Base-by-base conservation (phyloP, 2,888 invertebrate genomes). In the Chymomyza caudatula region DNA sequence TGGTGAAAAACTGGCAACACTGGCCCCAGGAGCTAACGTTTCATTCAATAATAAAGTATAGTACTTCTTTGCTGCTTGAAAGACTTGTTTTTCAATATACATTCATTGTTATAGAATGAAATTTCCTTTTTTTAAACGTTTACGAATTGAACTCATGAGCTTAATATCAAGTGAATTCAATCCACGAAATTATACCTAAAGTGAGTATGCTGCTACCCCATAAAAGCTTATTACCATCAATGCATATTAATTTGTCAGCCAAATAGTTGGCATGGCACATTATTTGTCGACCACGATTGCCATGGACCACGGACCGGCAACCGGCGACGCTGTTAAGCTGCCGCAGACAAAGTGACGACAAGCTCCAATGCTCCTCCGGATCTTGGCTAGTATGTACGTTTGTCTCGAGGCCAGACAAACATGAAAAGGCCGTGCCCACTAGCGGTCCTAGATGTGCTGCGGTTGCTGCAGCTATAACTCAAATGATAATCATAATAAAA, bases 401-500 rank as follows among this genome's bases (percentile, higher is more conserved):
- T 17, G 44, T 47, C 44, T 47, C 19, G 74, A 67, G 67, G 64
- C 74, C 83, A 83, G 80, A 79, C 77, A 70, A 71, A 63, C 73
- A 69, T 67, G 69, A 67, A 82, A 71, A 70, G 60, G n/a, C 60
- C 56, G 42, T 29, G 17, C 43, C 47, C 54, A 51, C 44, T 51
- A 51, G 20, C 51, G 51, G 51, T 20, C 13, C 1, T 20, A 17
- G 51, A 20, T 51, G 47, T 58, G 64, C 74, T 78, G 81, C 76
- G 55, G 55, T 44, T 44, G 47, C 81, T 74, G 81, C 81, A 81
- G 84, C 82, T 77, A 82, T 82, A 84, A 82, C 76, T 82, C 84
- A 81, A 84, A 76, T 79, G 76, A 84, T 81, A 81, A 81, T 81
- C 81, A 81, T 77, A 81, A 84, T 73, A 84, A 84, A 78, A 78